Evolutionary conservation across 1,140 invertebrate genomes (phyloP).

Genomic region (Aphelenchoides fujianensis): DNA sequence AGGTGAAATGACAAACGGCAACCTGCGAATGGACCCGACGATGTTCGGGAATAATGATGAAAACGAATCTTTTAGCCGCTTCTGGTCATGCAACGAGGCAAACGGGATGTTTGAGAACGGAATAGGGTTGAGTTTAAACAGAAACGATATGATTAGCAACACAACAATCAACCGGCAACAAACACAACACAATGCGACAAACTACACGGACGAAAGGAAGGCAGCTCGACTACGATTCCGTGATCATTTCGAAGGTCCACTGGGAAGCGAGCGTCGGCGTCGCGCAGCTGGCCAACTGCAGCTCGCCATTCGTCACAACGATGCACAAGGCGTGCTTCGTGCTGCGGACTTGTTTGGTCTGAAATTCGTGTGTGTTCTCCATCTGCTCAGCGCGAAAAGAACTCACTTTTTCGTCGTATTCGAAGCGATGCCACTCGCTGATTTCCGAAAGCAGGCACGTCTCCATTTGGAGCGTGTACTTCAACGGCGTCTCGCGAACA

Average conservation of each 20-base stretch:
- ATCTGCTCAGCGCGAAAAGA: background rate
- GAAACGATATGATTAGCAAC: too few species aligned
- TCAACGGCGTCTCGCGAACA: constrained; percentile 13
- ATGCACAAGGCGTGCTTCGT: constrained; percentile 17
- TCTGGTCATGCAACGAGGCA: too few species aligned
- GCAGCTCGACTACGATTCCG: constrained; percentile 19
- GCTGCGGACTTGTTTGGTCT: background rate
- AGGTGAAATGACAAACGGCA: background rate
- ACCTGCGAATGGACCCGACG: constrained; percentile 10
- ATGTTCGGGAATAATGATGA: too few species aligned
- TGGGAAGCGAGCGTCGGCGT: background rate
- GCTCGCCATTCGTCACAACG: constrained; percentile 11
- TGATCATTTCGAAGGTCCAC: constrained; percentile 25
- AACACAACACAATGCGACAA: too few species aligned
- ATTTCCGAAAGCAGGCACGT: constrained; percentile 36
- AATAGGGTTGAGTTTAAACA: too few species aligned
- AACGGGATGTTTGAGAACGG: too few species aligned
- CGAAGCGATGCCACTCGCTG: constrained; percentile 33
- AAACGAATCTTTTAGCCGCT: too few species aligned
- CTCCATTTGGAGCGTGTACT: constrained; percentile 35
- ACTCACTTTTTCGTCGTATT: constrained; percentile 32
- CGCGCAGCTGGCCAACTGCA: constrained; percentile 12
- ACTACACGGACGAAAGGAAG: background rate
- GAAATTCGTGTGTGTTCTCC: too few species aligned
- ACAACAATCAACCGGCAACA: background rate